Evolutionary conservation across 2,113 vertebrate genomes (phyloP), one percentile per base, ranked within the genome.

Genomic region (Argyrosomus japonicus): DNA sequence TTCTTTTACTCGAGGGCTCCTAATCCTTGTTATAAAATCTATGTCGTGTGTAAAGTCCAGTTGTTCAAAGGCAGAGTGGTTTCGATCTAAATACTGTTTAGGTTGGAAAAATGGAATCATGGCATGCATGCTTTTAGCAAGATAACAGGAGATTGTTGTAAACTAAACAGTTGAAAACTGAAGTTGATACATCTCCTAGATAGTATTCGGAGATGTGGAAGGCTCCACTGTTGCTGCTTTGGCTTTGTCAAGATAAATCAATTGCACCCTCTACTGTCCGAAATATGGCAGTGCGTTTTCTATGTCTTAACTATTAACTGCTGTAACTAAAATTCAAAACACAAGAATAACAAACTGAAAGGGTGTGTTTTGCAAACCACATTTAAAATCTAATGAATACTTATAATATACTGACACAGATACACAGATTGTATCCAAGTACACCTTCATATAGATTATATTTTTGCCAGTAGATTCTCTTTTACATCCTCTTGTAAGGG

Each of bases 211-310:
- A 83, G 17, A 36, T 64, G 25, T 14, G 8, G 47, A 19, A 32
- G 3, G 27, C 25, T 48, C 3, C 18, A 1, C 15, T 18, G 5
- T 0, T 36, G 63, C 14, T 19, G 4, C n/a, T 17, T 1, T 36
- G 8, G 4, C 50, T 23, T 23, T 54, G 60, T 62, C 1, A 45
- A 50, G 43, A 25, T 73, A 15, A 36, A 67, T 10, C 85, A 79
- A 23, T 40, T 61, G 65, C 60, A 0, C 88, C 91, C 91, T 93
- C 94, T 94, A 11, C 64, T 89, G 93, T 70, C 23, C 13, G 48
- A 47, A 86, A 65, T 1, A 14, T 17, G n/a, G 21, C 19, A 48
- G 8, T 80, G 58, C 47, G 10, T 29, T 72, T 50, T 32, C 32
- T 45, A 5, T 32, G 36, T 36, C 36, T 36, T 2, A 40, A 40